phyloP scores from a whole-genome alignment of 2,888 invertebrate genomes.

The Rhagonycha lutea region DNA sequence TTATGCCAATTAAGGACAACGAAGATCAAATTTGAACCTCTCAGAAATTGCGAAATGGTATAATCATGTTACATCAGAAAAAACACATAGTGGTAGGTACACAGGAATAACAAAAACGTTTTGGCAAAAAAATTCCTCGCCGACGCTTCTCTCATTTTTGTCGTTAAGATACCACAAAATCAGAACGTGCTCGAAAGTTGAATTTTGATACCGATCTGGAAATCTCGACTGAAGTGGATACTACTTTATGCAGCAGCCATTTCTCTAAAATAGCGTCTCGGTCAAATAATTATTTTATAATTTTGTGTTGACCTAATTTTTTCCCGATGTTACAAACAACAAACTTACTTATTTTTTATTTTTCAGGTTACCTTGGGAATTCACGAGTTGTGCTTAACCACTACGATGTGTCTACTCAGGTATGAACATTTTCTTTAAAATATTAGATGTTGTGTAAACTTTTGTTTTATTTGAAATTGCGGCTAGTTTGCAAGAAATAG shows the following conservation, averaged over 20 bases:
- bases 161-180: neutral
- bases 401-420: conserved; percentile 54
- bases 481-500: neutral
- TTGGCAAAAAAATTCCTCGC: neutral
- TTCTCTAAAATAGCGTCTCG: neutral
- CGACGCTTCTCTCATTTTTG: neutral
- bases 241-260: neutral
- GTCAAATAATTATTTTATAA: neutral
- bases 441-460: neutral
- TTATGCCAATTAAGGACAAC: neutral
- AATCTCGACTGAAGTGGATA: neutral
- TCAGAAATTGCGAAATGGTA: neutral
- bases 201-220: neutral
- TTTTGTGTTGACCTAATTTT: neutral
- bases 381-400: conserved; percentile 52
- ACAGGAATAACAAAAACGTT: neutral
- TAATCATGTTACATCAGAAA: neutral
- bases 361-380: conserved; percentile 51
- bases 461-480: neutral
- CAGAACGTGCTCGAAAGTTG: neutral
- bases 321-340: neutral
- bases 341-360: conserved; percentile 8
- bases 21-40: neutral
- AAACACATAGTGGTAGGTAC: neutral
- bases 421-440: conserved; percentile 33